These are phyloP conservation scores for Hystrix cristata DNA, from an alignment of 2,113 vertebrate species.

Conservation along the genomic window DNA sequence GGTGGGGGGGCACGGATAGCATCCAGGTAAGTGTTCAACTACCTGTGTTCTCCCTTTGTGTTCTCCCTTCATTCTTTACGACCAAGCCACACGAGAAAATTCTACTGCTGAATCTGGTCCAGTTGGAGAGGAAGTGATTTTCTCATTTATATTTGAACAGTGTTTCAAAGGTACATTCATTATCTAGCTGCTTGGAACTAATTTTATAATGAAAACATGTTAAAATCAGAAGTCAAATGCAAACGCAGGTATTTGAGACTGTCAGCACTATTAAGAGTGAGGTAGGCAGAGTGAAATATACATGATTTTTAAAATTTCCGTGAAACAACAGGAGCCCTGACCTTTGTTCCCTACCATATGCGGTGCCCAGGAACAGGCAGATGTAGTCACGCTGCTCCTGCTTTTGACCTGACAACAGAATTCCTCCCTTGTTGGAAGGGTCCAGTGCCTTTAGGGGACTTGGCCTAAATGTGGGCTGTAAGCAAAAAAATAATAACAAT, in stretches of 20 bases:
- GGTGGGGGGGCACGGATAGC: not conserved
- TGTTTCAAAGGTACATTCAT: not conserved
- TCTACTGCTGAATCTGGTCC: not conserved
- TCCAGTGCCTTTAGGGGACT: not conserved
- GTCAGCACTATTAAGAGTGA: not conserved
- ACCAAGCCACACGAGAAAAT: not conserved
- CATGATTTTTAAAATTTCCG: not conserved
- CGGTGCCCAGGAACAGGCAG: not conserved
- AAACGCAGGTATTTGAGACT: not conserved
- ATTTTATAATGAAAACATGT: not conserved
- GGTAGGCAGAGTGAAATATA: not conserved
- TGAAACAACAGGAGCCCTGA: not conserved
- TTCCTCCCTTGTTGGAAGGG: not conserved
- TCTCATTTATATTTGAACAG: not conserved
- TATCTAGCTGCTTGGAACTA: not conserved
- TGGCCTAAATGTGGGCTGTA: not conserved
- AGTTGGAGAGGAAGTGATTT: not conserved
- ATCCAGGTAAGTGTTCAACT: not conserved
- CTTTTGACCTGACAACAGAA: not conserved
- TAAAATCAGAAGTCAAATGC: not conserved
- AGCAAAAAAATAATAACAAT: not conserved
- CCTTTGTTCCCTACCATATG: not conserved
- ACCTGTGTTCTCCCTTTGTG: too few relatives aligned
- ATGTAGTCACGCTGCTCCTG: too few relatives aligned
- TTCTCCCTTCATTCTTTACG: not conserved